Evolutionary conservation across 2,888 invertebrate species (phyloP).

Genomic region (Taenaris catops): DNA sequence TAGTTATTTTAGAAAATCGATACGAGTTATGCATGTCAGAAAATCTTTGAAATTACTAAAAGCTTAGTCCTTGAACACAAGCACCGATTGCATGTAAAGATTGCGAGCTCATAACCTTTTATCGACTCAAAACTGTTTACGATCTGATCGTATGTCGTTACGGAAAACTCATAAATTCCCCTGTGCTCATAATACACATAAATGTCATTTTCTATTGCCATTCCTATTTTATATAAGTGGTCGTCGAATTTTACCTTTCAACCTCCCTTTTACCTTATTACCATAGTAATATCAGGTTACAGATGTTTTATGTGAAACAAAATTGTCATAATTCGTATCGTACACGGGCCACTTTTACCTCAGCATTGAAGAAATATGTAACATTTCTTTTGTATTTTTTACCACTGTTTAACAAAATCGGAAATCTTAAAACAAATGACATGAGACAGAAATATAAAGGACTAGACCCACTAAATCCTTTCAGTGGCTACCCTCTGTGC

Average conservation of each 20-base stretch:
- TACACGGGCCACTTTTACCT: too few species aligned
- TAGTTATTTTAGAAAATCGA: too few species aligned
- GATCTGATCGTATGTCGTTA: conserved; percentile 27
- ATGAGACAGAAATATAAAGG: too few species aligned
- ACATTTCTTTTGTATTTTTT: too few species aligned
- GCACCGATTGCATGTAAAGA: conserved; percentile 10
- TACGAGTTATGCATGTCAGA: too few species aligned
- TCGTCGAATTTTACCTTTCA: conserved; percentile 7
- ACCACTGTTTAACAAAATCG: too few species aligned
- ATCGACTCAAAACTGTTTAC: conserved; percentile 29
- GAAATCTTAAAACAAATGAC: too few species aligned
- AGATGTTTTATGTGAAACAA: background rate
- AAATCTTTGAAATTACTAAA: conserved; percentile 6
- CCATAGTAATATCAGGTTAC: conserved; percentile 1
- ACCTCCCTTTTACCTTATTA: conserved; percentile 3
- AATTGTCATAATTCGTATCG: conserved; percentile 13
- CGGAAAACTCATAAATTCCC: conserved; percentile 25
- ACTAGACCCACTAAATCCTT: too few species aligned
- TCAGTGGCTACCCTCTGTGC: too few species aligned
- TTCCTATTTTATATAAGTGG: conserved; percentile 18
- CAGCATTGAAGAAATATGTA: too few species aligned
- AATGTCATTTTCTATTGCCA: conserved; percentile 20
- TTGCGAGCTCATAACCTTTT: conserved; percentile 20
- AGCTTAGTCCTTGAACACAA: conserved; percentile 6
- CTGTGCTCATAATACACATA: conserved; percentile 22